These are phyloP conservation scores for Apis dorsata DNA, from an alignment of 1,140 invertebrate genomes.

Conservation along the genomic window DNA sequence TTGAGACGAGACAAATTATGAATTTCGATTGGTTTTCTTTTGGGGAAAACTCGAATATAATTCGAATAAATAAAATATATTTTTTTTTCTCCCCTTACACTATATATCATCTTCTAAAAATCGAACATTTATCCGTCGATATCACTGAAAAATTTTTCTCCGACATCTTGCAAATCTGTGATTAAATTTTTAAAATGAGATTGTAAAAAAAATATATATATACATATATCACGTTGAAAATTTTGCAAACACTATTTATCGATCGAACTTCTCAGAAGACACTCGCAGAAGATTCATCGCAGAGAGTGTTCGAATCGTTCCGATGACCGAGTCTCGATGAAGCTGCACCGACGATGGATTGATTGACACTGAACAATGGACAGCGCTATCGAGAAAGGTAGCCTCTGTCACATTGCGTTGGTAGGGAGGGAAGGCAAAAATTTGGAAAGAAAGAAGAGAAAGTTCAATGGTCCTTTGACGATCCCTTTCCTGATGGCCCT, in stretches of 20 bases:
- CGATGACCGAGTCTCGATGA: background rate
- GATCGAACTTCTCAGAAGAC: background rate
- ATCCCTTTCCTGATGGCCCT: too few species aligned
- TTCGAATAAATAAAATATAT: too few species aligned
- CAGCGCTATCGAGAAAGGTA: slow-evolving; percentile 25
- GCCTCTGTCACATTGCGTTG: background rate
- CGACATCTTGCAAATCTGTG: too few species aligned
- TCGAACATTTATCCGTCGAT: background rate
- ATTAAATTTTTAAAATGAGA: too few species aligned
- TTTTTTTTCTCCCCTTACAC: too few species aligned
- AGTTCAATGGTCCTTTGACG: too few species aligned
- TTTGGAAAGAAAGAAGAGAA: too few species aligned
- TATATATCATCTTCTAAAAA: background rate
- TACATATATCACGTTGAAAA: too few species aligned
- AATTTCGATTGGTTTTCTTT: background rate
- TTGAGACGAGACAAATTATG: too few species aligned
- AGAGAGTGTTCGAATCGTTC: background rate
- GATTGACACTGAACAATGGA: slow-evolving; percentile 9
- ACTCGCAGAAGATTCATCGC: background rate
- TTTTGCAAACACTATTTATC: background rate
- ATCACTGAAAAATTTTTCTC: too few species aligned
- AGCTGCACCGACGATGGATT: background rate
- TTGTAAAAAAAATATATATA: too few species aligned
- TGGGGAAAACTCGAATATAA: background rate
- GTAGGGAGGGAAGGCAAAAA: background rate